Evolutionary conservation across 2,888 invertebrate genomes (phyloP).

Genomic region (Darwinula stevensoni): DNA sequence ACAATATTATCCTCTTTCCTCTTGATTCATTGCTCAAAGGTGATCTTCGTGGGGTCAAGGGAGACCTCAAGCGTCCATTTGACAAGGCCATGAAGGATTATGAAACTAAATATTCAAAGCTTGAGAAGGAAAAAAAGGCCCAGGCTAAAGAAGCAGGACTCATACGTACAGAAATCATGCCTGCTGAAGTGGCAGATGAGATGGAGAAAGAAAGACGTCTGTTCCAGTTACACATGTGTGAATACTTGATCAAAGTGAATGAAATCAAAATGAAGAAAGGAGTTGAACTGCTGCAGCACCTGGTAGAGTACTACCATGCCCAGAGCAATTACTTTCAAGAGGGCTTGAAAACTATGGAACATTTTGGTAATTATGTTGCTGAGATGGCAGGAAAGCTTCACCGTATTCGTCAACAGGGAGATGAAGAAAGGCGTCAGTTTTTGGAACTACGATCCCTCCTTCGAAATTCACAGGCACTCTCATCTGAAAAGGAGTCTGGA

Average conservation of each 20-base stretch:
- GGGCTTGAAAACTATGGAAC: slow-evolving; percentile 82
- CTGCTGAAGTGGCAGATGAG: slow-evolving; percentile 82
- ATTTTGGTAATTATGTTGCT: slow-evolving; percentile 78
- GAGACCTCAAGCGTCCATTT: slow-evolving; percentile 76
- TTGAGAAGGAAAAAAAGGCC: slow-evolving; percentile 39
- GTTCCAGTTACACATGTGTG: slow-evolving; percentile 90
- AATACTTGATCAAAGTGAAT: slow-evolving; percentile 94
- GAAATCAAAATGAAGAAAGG: slow-evolving; percentile 96
- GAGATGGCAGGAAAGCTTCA: slow-evolving; percentile 67
- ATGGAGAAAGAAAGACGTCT: slow-evolving; percentile 86
- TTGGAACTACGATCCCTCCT: slow-evolving; percentile 52
- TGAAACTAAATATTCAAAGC: slow-evolving; percentile 79
- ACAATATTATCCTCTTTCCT: slow-evolving; percentile 85
- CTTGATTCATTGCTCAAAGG: slow-evolving; percentile 80
- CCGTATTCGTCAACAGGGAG: slow-evolving; percentile 71
- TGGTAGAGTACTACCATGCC: slow-evolving; percentile 92
- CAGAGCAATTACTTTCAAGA: slow-evolving; percentile 95
- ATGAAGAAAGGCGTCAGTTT: slow-evolving; percentile 60
- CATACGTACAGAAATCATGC: slow-evolving; percentile 58
- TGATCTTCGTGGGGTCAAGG: slow-evolving; percentile 65
- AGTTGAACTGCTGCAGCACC: slow-evolving; percentile 73
- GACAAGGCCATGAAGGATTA: slow-evolving; percentile 95
- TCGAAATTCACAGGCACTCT: slow-evolving; percentile 38
- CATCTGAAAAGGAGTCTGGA: slow-evolving; percentile 37
- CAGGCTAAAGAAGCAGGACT: slow-evolving; percentile 69